Evolutionary conservation across 1,140 invertebrate species (phyloP).

Genomic region (Holotrichia oblita): DNA sequence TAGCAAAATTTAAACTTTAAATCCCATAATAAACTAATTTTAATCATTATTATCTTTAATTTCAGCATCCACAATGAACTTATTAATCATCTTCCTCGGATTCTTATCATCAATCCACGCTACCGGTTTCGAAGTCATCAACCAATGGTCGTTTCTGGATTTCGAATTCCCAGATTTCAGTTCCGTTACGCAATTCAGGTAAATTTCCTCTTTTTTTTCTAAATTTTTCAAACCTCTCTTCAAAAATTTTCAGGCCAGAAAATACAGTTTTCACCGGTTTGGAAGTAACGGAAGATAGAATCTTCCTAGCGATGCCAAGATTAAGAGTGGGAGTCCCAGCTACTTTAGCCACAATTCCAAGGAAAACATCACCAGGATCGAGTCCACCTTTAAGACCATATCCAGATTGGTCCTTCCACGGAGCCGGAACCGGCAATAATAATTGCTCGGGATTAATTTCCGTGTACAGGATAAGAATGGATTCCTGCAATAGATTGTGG

Average conservation of each 20-base stretch:
- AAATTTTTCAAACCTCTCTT: too few relatives aligned
- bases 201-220: neutral
- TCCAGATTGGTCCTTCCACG: conserved; percentile 83
- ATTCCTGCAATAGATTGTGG: conserved; percentile 82
- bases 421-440: conserved; percentile 72
- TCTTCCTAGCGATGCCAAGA: conserved; percentile 79
- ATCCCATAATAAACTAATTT: too few relatives aligned
- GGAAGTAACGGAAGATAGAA: conserved; percentile 72
- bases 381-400: conserved; percentile 77
- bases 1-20: too few relatives aligned
- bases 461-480: conserved; percentile 76
- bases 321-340: conserved; percentile 76
- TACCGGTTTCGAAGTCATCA: conserved; percentile 69
- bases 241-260: conserved; percentile 74
- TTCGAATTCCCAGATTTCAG: conserved; percentile 71
- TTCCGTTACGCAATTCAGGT: conserved; percentile 53
- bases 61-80: neutral
- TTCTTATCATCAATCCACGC: conserved; percentile 11
- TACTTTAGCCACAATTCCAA: too few relatives aligned
- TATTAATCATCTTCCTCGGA: neutral
- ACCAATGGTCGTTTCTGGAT: conserved; percentile 77
- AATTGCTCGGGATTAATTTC: conserved; percentile 79
- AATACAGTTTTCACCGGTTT: conserved; percentile 80
- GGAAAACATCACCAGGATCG: conserved; percentile 68
- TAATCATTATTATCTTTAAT: too few relatives aligned